A percentile compares a stretch with the other conserved stretches of the same genome.
phyloP scores from a whole-genome alignment of 2,113 vertebrate genomes.

The Pampusana beccarii region DNA sequence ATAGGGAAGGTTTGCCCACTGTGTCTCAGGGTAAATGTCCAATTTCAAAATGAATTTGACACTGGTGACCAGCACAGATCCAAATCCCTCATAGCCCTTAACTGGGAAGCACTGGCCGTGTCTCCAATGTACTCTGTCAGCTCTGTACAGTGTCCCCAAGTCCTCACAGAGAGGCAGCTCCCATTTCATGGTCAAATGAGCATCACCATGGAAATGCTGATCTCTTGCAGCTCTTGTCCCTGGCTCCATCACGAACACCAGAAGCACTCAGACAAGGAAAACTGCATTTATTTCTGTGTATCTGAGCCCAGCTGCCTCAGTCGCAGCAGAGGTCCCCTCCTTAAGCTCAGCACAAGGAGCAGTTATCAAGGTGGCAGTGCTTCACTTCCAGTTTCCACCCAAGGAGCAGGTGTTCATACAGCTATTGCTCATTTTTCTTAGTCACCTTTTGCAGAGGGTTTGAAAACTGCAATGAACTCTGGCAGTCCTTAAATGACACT shows the following conservation, averaged over 20 bases:
- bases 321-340: rapidly evolving
- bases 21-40: neutral
- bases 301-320: neutral
- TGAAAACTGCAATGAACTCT: neutral
- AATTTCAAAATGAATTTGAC: neutral
- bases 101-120: neutral
- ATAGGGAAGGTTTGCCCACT: neutral
- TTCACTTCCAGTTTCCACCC: neutral
- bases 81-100: neutral
- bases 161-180: neutral
- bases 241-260: neutral
- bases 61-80: neutral
- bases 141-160: neutral
- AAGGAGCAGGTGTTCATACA: neutral
- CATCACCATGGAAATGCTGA: neutral
- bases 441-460: neutral
- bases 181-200: neutral
- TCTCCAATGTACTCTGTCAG: neutral
- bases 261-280: neutral
- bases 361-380: neutral
- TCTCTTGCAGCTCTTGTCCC: neutral
- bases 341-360: neutral
- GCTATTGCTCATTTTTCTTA: neutral
- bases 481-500: neutral
- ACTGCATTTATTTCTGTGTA: neutral